A percentile compares a stretch with the other conserved stretches of the same genome.
phyloP scores from a whole-genome alignment of 2,797 vertebrate species.

The Eulemur mongoz region DNA sequence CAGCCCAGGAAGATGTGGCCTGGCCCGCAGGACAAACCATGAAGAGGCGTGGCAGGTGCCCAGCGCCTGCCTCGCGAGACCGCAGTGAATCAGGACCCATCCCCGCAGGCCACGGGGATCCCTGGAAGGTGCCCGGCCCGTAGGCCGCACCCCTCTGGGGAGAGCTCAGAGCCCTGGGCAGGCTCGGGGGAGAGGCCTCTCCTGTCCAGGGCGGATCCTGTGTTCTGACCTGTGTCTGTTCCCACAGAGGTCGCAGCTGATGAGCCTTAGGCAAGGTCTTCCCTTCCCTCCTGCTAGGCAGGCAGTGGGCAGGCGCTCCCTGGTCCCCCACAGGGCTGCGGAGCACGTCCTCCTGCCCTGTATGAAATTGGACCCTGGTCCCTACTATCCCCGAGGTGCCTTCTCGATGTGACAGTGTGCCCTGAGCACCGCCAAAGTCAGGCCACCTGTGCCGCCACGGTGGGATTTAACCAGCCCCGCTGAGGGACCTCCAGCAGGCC shows the following conservation, averaged over 20 bases:
- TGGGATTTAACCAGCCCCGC: not conserved
- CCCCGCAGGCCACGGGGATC: not conserved
- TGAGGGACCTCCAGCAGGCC: not conserved
- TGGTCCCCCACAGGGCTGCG: too few species aligned
- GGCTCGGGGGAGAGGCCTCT: not conserved
- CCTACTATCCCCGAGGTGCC: too few species aligned
- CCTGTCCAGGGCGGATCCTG: accelerated
- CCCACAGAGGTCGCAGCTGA: not conserved
- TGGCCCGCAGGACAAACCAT: not conserved
- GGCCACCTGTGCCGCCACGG: not conserved
- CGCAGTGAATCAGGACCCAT: not conserved
- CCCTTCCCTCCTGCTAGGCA: not conserved
- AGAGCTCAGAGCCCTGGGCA: not conserved
- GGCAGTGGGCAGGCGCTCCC: too few species aligned
- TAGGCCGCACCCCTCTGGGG: not conserved
- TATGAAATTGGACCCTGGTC: too few species aligned
- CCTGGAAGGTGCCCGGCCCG: not conserved
- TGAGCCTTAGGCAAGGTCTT: not conserved
- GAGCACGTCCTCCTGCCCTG: not conserved
- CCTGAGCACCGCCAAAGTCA: not conserved
- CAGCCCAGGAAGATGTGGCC: not conserved
- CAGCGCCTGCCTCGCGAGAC: not conserved
- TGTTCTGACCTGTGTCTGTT: not conserved
- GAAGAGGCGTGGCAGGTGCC: not conserved
- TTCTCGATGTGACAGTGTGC: too few species aligned